Conservation (phyloP, 1,140 invertebrate species). For the Drosophila ercepeae region DNA sequence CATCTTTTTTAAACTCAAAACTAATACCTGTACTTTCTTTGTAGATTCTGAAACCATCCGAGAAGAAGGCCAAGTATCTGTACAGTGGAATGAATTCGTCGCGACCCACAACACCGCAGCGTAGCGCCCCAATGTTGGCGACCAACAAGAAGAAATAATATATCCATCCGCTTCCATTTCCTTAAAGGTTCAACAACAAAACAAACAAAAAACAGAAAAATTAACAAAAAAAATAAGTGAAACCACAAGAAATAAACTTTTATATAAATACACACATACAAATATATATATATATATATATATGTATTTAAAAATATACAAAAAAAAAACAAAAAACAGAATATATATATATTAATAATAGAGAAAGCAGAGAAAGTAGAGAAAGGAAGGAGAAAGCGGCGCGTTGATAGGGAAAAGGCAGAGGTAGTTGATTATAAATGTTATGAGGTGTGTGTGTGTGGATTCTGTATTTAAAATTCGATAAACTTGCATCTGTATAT, state of each 20-base stretch:
- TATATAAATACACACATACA: slow-evolving; percentile 65
- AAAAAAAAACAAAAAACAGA: slow-evolving; percentile 10
- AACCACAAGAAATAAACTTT: slow-evolving; percentile 61
- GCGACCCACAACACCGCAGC: slow-evolving; percentile 94
- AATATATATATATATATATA: slow-evolving; percentile 27
- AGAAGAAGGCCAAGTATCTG: slow-evolving; percentile 99
- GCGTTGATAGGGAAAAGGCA: too few relatives aligned
- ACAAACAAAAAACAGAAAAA: slow-evolving; percentile 25
- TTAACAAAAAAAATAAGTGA: slow-evolving; percentile 14
- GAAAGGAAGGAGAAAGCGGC: not conserved
- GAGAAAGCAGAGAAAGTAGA: slow-evolving; percentile 3
- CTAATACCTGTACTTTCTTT: too few relatives aligned
- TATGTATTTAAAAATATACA: slow-evolving; percentile 18
- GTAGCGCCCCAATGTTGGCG: slow-evolving; percentile 87
- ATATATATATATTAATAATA: slow-evolving; percentile 12
- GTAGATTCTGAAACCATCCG: slow-evolving; percentile 98
- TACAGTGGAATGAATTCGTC: slow-evolving; percentile 94
- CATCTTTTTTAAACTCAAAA: not conserved
- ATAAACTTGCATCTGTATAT: slow-evolving; percentile 31
- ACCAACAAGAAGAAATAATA: slow-evolving; percentile 91
- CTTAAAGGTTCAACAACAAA: slow-evolving; percentile 82
- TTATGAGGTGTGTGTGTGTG: not conserved
- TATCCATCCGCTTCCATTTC: slow-evolving; percentile 84
- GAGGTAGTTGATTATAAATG: too few relatives aligned
- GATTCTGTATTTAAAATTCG: not conserved